phyloP scores from a whole-genome alignment of 2,888 invertebrate species.

The Ormyrus thymus region DNA sequence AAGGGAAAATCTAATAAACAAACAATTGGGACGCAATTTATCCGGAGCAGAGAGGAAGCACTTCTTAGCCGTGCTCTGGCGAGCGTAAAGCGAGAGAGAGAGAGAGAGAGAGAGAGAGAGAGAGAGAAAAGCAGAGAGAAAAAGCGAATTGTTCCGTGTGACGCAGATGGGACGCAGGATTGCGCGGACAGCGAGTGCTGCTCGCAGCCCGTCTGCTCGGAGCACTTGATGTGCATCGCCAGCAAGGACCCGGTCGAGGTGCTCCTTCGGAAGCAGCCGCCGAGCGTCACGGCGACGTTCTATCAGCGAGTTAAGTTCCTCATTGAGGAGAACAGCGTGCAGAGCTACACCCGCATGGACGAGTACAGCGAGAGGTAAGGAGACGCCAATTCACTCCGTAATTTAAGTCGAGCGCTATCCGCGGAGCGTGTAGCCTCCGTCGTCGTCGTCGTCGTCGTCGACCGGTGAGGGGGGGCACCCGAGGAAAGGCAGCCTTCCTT shows the following conservation, averaged over 20 bases:
- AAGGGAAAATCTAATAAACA: slow-evolving; percentile 6
- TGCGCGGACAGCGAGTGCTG: slow-evolving; percentile 99
- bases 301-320: slow-evolving; percentile 98
- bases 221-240: slow-evolving; percentile 95
- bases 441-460: background rate
- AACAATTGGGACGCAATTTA: too few relatives aligned
- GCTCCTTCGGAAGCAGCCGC: slow-evolving; percentile 95
- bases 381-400: slow-evolving; percentile 45
- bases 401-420: slow-evolving; percentile 47
- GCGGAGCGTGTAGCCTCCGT: background rate
- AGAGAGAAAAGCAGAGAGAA: background rate
- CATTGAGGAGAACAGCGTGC: slow-evolving; percentile 98
- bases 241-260: slow-evolving; percentile 98
- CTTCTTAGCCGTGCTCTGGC: too few relatives aligned
- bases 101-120: background rate
- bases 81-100: background rate
- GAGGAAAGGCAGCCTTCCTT: background rate
- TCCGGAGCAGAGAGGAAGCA: too few relatives aligned
- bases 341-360: slow-evolving; percentile 97
- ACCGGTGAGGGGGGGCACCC: too few relatives aligned
- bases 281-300: slow-evolving; percentile 97
- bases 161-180: slow-evolving; percentile 96
- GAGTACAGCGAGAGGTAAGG: slow-evolving; percentile 98
- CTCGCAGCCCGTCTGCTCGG: slow-evolving; percentile 88
- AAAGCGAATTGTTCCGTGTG: slow-evolving; percentile 52